These are phyloP conservation scores for Maniola hyperantus DNA, from an alignment of 2,888 invertebrate species.

Conservation along the genomic window DNA sequence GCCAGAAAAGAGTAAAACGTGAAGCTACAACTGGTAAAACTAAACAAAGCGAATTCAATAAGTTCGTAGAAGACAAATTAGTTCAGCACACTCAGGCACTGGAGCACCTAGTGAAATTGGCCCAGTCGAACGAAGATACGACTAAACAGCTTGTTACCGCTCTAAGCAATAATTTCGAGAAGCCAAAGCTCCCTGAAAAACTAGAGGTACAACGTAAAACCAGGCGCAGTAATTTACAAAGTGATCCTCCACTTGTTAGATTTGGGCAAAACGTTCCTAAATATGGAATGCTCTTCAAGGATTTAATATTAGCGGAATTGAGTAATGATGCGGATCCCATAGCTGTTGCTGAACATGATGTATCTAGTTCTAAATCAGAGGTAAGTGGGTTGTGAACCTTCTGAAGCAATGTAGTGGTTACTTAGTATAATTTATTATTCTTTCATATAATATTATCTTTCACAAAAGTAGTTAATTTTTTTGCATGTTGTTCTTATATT, in stretches of 20 bases:
- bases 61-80: slow-evolving; percentile 59
- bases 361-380: slow-evolving; percentile 33
- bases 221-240: slow-evolving; percentile 45
- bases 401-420: slow-evolving; percentile 37
- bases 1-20: slow-evolving; percentile 54
- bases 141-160: slow-evolving; percentile 54
- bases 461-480: not conserved
- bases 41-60: slow-evolving; percentile 42
- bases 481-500: not conserved
- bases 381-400: slow-evolving; percentile 45
- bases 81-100: slow-evolving; percentile 60
- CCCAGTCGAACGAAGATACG: slow-evolving; percentile 50
- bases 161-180: slow-evolving; percentile 45
- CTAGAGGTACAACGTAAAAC: slow-evolving; percentile 47
- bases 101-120: slow-evolving; percentile 53
- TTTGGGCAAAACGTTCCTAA: slow-evolving; percentile 56
- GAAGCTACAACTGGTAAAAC: slow-evolving; percentile 40
- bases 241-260: slow-evolving; percentile 50
- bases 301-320: slow-evolving; percentile 51
- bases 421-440: not conserved
- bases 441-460: not conserved
- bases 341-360: slow-evolving; percentile 49
- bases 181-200: slow-evolving; percentile 57
- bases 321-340: slow-evolving; percentile 49
- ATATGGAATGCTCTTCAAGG: slow-evolving; percentile 57